Evolutionary conservation across 2,888 invertebrate genomes (phyloP).

Genomic region (Agrochola circellaris): DNA sequence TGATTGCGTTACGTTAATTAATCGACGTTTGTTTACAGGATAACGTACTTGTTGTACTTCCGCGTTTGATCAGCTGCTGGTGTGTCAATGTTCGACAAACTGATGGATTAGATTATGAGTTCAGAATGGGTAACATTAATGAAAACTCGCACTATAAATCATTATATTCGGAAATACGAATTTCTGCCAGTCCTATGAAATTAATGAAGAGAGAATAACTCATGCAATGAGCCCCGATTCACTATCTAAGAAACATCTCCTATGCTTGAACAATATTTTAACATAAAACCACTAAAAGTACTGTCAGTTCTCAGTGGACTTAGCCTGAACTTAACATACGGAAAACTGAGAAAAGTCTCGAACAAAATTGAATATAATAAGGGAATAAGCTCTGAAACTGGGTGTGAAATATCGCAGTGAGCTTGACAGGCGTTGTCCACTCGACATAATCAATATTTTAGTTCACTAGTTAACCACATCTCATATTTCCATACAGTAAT

Average conservation of each 20-base stretch:
- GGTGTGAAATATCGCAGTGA: conserved; percentile 44
- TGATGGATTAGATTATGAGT: background rate
- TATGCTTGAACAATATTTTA: background rate
- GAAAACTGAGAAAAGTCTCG: conserved; percentile 2
- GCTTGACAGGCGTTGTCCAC: conserved; percentile 49
- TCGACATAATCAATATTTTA: background rate
- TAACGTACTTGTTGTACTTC: conserved; percentile 22
- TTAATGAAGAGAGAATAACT: background rate
- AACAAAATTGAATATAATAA: conserved; percentile 23
- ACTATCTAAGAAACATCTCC: background rate
- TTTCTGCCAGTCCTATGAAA: background rate
- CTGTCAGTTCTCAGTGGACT: background rate
- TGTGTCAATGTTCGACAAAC: conserved; percentile 1
- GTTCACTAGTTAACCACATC: too few relatives aligned
- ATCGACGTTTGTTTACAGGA: conserved; percentile 40
- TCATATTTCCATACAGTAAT: too few relatives aligned
- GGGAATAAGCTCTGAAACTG: conserved; percentile 25
- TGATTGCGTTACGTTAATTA: conserved; percentile 52
- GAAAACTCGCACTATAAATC: background rate
- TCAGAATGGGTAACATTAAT: background rate
- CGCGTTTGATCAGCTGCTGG: conserved; percentile 35
- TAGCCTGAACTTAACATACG: background rate
- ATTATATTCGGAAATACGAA: background rate
- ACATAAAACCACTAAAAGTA: background rate
- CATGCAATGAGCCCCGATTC: background rate